Base-by-base conservation (phyloP, 1,140 invertebrate genomes). In the Drosophila pachea region DNA sequence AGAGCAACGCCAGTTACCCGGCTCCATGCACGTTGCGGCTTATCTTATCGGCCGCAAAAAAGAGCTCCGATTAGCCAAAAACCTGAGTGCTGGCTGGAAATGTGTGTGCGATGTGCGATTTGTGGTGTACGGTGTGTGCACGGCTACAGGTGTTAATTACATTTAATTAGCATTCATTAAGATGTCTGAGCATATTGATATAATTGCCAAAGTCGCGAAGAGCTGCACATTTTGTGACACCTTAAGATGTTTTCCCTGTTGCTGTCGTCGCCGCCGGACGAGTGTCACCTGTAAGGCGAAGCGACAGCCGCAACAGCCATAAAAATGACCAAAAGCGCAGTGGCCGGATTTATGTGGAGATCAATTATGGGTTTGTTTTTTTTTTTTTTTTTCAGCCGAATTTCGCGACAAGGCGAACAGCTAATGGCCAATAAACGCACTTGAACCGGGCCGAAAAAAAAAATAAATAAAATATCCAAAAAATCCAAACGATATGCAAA, bases 341-440 rank as follows among this genome's bases (percentile, higher is more conserved):
- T 54, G 54, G 50, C 52, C 49, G 22, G 71, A 78, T 56, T 69
- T 64, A 69, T 69, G 67, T 59, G 78, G 78, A 64, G 22, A 22
- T 22, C 22, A 22, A 22, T 22, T 22, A 22, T 22, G 22, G 22
- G 22, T 56, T 43, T 36, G 12, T 0, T 14, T 52, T 69, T 64
- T 56, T 45, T 49, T 74, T 70, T 52, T 72, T 38, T 12, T 56
- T 55, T 62, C 61, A 11, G 53, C 7, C 45, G 62, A 68, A 64
- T 54, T 58, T 49, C 36, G 32, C 40, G 49, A 56, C 71, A 61
- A 68, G 73, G 47, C 52, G 54, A 71, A 52, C 6, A 64, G 59
- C 52, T 70, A 60, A 69, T 67, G 78, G 73, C 73, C 70, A 74
- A 74, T 58, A 86, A 86, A 84, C 81, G 66, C 60, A 66, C 81